These are phyloP conservation scores for Eulithis testata DNA, from an alignment of 2,888 invertebrate genomes.

Conservation along the genomic window DNA sequence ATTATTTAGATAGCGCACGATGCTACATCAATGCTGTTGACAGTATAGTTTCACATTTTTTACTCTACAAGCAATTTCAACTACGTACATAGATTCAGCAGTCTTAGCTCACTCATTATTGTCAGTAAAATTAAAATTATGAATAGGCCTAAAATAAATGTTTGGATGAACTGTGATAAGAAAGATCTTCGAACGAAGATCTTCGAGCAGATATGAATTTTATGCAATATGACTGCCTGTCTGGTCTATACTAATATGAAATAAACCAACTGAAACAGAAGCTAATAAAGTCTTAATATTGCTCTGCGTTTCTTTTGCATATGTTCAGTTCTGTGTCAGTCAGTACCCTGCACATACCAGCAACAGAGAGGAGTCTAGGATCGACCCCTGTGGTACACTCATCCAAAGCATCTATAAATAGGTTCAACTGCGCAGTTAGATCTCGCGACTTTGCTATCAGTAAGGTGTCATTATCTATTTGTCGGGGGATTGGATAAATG, in stretches of 20 bases:
- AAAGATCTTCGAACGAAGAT: no score
- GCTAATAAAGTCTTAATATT: no score
- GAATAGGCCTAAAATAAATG: no score
- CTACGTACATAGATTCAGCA: background rate
- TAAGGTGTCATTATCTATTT: conserved; percentile 49
- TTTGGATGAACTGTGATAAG: no score
- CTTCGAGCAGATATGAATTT: no score
- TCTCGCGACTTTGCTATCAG: conserved; percentile 33
- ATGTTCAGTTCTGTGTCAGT: background rate
- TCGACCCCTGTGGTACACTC: conserved; percentile 10
- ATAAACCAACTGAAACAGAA: no score
- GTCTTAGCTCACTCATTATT: background rate
- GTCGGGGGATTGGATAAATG: conserved; percentile 39
- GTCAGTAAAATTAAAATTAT: no score
- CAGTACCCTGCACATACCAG: background rate
- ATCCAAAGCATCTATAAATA: conserved; percentile 1
- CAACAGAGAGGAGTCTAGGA: conserved; percentile 2
- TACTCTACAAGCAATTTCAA: background rate
- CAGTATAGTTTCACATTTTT: background rate
- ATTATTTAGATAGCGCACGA: background rate
- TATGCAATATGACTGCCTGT: no score
- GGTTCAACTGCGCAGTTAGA: conserved; percentile 40
- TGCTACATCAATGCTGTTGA: conserved; percentile 13
- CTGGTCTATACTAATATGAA: no score
- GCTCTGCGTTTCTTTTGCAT: no score